A percentile compares a stretch with the other conserved stretches of the same genome.
These are phyloP conservation scores for Bombus pyrosoma DNA, from an alignment of 1,140 invertebrate species.

Conservation along the genomic window DNA sequence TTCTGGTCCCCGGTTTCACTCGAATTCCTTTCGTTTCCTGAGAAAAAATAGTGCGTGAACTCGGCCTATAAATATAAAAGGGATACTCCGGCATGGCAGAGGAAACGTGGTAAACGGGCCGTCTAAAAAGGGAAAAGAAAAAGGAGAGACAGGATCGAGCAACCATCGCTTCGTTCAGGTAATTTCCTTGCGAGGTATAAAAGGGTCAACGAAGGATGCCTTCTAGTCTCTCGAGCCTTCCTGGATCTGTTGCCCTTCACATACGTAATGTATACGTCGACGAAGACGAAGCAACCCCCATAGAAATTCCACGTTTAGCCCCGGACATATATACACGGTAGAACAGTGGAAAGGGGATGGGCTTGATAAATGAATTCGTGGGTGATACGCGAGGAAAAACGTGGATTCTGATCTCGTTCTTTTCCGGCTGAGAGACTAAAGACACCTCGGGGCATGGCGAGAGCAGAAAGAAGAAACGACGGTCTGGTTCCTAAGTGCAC, in stretches of 20 bases:
- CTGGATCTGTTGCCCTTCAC: not conserved
- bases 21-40: not conserved
- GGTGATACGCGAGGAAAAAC: conserved; percentile 42
- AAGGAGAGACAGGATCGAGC: not conserved
- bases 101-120: conserved; percentile 7
- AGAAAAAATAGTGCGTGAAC: not conserved
- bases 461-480: not conserved
- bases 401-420: not conserved
- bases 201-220: conserved; percentile 33
- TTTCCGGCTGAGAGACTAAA: conserved; percentile 44
- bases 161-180: conserved; percentile 17
- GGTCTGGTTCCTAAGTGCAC: conserved; percentile 42
- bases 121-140: conserved; percentile 1
- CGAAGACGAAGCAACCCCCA: conserved; percentile 11
- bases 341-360: not conserved
- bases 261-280: conserved; percentile 34
- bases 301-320: conserved; percentile 60
- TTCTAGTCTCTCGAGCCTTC: not conserved
- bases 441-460: conserved; percentile 49
- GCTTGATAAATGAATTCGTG: conserved; percentile 65
- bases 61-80: conserved; percentile 15
- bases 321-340: not conserved
- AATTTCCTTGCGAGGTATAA: conserved; percentile 34
- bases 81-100: not conserved
- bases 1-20: not conserved